Base-by-base conservation (phyloP, 2,888 invertebrate genomes). In the Neoaliturus tenellus region DNA sequence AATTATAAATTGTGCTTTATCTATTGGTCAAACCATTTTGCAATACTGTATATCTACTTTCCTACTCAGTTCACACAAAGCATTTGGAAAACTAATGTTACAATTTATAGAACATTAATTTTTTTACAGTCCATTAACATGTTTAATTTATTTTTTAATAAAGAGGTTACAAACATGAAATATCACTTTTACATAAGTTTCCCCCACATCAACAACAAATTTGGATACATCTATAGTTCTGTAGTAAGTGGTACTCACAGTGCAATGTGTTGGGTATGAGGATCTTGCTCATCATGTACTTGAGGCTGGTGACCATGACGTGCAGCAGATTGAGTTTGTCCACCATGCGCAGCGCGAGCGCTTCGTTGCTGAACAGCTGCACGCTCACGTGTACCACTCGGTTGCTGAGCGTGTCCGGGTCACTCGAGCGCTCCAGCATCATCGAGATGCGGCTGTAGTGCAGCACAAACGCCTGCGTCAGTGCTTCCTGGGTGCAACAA, bases 301-400 rank as follows among this genome's bases (percentile, higher is more conserved):
- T 95, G 81, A 98, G 92, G 89, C 96, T 96, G 85, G 96, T 94
- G 80, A 97, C 97, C 96, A 99, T 98, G 48, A 98, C 97, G 90
- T 98, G 97, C 10, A 99, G 92, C 31, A 99, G 92, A 88, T 97
- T 96, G 82, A 97, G 93, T 88, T 98, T 96, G 88, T 97, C 95
- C 5, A 97, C 97, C 96, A 99, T 98, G 89, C 96, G 94, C 55
- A 96, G 92, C 0, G 99, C 98, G 23, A 99, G 92, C 81, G 95
- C 95, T 90, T 98, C 97, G 91, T 98, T 99, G 87, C 97, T 97
- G 92, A 99, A 98, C 83, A 99, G 92, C 91, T 99, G 93, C 4
- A 99, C 99, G 88, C 98, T 98, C 91, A 99, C 98, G 91, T 99
- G 99, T 0, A 99, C 98, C 0, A 99, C 98, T 73, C 98, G 94